These are phyloP conservation scores for Oscheius sp. DNA, from an alignment of 2,888 invertebrate species.

Conservation along the genomic window DNA sequence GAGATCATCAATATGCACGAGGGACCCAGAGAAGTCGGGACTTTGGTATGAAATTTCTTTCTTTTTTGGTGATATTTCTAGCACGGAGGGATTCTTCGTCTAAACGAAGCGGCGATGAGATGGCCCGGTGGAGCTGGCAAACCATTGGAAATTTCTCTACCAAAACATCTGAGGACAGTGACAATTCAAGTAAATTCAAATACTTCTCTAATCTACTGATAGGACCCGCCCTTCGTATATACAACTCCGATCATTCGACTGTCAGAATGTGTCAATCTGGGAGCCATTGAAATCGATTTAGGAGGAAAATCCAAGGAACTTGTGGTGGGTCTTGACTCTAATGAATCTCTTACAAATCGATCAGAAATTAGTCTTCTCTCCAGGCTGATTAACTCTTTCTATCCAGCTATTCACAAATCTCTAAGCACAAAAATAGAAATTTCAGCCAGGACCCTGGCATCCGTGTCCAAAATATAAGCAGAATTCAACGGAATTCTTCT, in stretches of 20 bases:
- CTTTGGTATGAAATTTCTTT: slow-evolving; percentile 36
- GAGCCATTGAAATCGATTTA: slow-evolving; percentile 41
- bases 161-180: slow-evolving; percentile 61
- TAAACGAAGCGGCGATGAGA: slow-evolving; percentile 55
- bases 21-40: slow-evolving; percentile 44
- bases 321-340: slow-evolving; percentile 42
- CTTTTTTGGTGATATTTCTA: background rate
- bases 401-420: background rate
- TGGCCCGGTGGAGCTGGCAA: slow-evolving; percentile 57
- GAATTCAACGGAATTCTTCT: slow-evolving; percentile 51
- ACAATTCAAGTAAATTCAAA: slow-evolving; percentile 47
- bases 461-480: slow-evolving; percentile 48
- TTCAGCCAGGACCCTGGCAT: slow-evolving; percentile 64
- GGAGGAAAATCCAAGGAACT: slow-evolving; percentile 37
- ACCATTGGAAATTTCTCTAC: slow-evolving; percentile 63
- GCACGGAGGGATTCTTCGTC: slow-evolving; percentile 33
- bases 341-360: background rate
- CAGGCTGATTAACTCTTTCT: background rate
- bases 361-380: background rate
- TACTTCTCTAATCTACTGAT: background rate
- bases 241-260: slow-evolving; percentile 44
- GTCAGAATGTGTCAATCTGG: slow-evolving; percentile 48
- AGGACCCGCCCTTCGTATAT: slow-evolving; percentile 67
- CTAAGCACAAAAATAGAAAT: background rate
- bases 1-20: slow-evolving; percentile 50